Base-by-base conservation (phyloP, 2,797 vertebrate species). In the Galago senegalensis region DNA sequence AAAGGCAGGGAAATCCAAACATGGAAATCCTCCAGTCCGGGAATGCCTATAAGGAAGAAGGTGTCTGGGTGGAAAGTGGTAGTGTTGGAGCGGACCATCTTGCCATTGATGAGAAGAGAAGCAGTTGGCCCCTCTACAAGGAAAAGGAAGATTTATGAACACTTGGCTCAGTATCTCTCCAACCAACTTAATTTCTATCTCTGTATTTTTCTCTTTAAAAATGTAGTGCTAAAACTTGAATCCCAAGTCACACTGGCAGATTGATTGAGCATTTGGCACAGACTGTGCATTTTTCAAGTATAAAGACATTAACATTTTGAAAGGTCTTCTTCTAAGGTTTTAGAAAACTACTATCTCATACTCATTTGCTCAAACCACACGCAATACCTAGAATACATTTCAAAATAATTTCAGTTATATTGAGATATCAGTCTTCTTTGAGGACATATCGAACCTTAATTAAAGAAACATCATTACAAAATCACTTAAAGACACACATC, bases 1-100 rank as follows among this genome's bases (percentile, higher is more conserved):
- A 97, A 97, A 61, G 95, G 95, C 77, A 98, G 40, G 3, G 96
- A 94, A 20, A 97, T 94, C 94, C 94, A 97, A 8, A 10, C 25
- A 4, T 97, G 97, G 7, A 43, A 2, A 0, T 73, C 11, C 81
- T 97, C 94, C 40, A 98, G 63, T 25, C 93, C 93, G 10, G 94
- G 97, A 16, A 97, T 95, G 75, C 94, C 96, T 40, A 91, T 2
- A 0, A 98, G 96, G 65, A 96, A 81, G 73, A 97, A 97, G 4
- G 94, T 95, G 25, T 12, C 40, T 76, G 96, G 97, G 46, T 92
- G 94, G 58, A 95, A 93, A 58, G 16, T 23, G 34, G 53, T 95
- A 13, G 5, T 60, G 34, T 96, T 97, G 23, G 31, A 93, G 11
- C 83, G 40, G 7, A 29, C 9, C 95, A 97, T 96, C 31, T 7